phyloP scores from a whole-genome alignment of 2,797 vertebrate species.

The Okamejei kenojei region DNA sequence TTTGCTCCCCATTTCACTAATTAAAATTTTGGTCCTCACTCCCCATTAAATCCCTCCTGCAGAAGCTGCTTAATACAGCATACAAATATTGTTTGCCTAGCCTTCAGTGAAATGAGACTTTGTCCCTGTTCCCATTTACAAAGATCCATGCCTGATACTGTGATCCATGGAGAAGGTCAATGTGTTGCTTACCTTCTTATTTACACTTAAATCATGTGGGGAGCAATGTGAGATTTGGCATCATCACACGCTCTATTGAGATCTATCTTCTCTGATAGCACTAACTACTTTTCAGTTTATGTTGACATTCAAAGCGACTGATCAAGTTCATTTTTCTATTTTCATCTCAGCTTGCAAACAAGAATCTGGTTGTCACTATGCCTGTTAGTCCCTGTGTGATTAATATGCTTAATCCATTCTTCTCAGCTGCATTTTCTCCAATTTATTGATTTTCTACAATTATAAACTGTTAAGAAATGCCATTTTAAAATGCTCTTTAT shows the following conservation, averaged over 20 bases:
- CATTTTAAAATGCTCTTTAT: background rate
- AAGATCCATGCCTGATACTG: background rate
- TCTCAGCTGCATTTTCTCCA: background rate
- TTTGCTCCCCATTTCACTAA: background rate
- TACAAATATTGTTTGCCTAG: background rate
- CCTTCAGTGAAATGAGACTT: background rate
- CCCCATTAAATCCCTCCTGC: background rate
- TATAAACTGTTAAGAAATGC: background rate
- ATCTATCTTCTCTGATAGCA: background rate
- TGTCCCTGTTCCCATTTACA: background rate
- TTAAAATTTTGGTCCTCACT: too few relatives aligned
- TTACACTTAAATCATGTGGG: conserved; percentile 7
- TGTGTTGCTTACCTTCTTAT: conserved; percentile 16
- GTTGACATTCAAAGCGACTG: conserved; percentile 9
- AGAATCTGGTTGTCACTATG: background rate
- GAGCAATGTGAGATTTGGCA: background rate
- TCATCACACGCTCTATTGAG: background rate
- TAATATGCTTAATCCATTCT: background rate
- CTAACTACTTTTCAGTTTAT: background rate
- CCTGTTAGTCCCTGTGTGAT: background rate
- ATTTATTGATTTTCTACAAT: background rate
- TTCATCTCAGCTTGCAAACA: conserved; percentile 4
- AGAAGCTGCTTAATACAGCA: background rate
- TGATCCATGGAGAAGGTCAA: background rate
- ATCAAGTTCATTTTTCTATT: conserved; percentile 36